phyloP scores from a whole-genome alignment of 2,888 invertebrate species.

The Ormyrus nitidulus region DNA sequence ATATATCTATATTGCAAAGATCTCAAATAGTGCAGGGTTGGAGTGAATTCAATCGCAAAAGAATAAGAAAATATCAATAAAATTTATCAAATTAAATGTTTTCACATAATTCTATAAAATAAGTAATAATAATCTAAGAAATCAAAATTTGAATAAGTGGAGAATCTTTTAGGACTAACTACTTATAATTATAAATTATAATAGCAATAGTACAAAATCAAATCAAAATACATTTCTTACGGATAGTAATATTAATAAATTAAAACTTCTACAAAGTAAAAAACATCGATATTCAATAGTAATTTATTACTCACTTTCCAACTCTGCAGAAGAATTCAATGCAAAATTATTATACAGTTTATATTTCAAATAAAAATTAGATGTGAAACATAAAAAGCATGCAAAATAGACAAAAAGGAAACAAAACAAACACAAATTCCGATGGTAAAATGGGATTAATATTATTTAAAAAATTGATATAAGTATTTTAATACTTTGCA shows the following conservation, averaged over 20 bases:
- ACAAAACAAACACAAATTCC: constrained; percentile 16
- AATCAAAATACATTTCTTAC: too few species aligned
- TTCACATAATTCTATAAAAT: not conserved
- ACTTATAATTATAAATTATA: not conserved
- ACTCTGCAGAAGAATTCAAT: constrained; percentile 49
- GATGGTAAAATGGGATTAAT: constrained; percentile 18
- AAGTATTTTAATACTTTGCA: not conserved
- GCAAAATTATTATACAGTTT: constrained; percentile 4
- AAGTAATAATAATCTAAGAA: not conserved
- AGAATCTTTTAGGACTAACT: constrained; percentile 1
- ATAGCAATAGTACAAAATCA: too few species aligned
- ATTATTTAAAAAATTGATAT: not conserved
- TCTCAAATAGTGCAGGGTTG: constrained; percentile 44
- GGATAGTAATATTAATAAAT: not conserved
- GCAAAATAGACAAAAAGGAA: constrained; percentile 21
- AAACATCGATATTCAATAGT: constrained; percentile 23
- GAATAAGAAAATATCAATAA: constrained; percentile 16
- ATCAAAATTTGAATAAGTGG: constrained; percentile 4
- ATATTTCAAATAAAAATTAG: not conserved
- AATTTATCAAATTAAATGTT: not conserved
- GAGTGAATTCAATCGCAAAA: constrained; percentile 2
- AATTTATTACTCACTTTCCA: constrained; percentile 54
- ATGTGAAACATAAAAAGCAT: constrained; percentile 17
- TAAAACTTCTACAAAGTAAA: constrained; percentile 21
- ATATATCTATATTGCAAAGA: constrained; percentile 18